These are phyloP conservation scores for Chrysemys picta DNA, from an alignment of 2,113 vertebrate species.

Conservation along the genomic window DNA sequence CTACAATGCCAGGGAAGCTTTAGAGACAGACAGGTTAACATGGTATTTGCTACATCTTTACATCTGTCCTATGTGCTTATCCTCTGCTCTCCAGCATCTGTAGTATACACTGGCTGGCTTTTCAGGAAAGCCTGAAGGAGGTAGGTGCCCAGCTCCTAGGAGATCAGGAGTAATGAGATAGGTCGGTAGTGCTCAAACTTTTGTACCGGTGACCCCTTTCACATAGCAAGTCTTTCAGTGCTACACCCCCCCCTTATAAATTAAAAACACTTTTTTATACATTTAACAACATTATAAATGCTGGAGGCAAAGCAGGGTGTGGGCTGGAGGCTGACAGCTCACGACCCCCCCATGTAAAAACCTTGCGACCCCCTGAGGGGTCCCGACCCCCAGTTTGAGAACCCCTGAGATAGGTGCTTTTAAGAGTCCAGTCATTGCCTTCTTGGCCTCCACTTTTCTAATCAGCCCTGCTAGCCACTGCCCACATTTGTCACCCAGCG, in stretches of 20 bases:
- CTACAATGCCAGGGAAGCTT: background rate
- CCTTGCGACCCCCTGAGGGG: too few species aligned
- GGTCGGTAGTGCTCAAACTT: too few species aligned
- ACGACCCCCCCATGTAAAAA: too few species aligned
- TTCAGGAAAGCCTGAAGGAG: background rate
- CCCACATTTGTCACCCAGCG: background rate
- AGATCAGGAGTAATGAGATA: background rate
- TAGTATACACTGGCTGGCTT: background rate
- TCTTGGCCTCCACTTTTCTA: background rate
- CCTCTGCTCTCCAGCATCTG: background rate
- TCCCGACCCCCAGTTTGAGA: too few species aligned
- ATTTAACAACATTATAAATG: too few species aligned
- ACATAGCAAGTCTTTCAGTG: too few species aligned
- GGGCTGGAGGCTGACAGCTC: too few species aligned
- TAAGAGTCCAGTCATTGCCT: background rate
- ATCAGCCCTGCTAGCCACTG: background rate
- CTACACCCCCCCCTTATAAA: too few species aligned
- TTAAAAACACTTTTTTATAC: too few species aligned
- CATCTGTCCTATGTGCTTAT: background rate
- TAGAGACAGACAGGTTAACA: background rate
- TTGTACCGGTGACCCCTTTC: too few species aligned
- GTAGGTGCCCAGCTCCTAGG: background rate
- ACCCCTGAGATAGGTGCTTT: background rate
- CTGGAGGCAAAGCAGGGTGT: too few species aligned
- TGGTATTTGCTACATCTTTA: background rate